Evolutionary conservation across 2,113 vertebrate genomes (phyloP).

Genomic region (Porphyrio hochstetteri): DNA sequence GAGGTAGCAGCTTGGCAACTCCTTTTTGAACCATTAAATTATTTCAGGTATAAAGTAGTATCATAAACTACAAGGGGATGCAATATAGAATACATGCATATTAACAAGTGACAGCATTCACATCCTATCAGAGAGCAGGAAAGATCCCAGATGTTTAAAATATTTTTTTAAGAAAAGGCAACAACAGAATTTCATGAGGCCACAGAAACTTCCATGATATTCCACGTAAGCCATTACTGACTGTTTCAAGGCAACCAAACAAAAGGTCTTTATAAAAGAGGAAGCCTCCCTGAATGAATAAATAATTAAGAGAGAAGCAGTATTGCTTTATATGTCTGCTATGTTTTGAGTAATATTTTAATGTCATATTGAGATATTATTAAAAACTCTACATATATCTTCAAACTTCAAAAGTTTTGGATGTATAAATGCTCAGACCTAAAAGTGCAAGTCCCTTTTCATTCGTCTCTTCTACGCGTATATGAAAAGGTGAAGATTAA

Average conservation of each 20-base stretch:
- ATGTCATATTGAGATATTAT: background rate
- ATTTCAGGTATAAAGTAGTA: background rate
- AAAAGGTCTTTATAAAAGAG: background rate
- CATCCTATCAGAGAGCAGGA: background rate
- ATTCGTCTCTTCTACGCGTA: background rate
- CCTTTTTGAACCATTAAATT: background rate
- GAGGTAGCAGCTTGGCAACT: background rate
- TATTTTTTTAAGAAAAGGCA: background rate
- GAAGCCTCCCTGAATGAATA: background rate
- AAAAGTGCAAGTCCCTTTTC: background rate
- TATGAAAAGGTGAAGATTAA: conserved; percentile 9
- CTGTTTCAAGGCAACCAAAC: background rate
- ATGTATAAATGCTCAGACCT: background rate
- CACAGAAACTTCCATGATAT: background rate
- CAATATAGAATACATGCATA: background rate
- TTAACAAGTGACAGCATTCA: background rate
- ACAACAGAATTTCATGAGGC: background rate
- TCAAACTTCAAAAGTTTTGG: background rate
- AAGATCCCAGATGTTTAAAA: background rate
- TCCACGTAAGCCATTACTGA: background rate
- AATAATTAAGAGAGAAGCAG: background rate
- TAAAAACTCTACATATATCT: background rate
- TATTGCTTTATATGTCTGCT: background rate
- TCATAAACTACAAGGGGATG: background rate
- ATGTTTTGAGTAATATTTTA: background rate